These are phyloP conservation scores for Eupithecia abbreviata DNA, from an alignment of 2,888 invertebrate species.

Conservation along the genomic window DNA sequence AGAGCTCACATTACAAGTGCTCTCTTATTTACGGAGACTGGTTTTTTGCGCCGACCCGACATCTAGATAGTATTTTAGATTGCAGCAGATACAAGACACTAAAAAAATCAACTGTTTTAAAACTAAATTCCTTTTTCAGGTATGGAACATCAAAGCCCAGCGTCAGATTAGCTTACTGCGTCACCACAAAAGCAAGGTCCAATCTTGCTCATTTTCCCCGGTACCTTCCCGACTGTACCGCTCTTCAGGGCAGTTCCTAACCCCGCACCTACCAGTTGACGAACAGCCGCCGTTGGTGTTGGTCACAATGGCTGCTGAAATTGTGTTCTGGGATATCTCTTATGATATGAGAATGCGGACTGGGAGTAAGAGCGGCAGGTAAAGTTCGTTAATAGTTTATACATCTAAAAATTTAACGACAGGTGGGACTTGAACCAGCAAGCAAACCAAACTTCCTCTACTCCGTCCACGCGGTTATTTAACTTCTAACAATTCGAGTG, in stretches of 20 bases:
- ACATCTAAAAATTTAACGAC: background rate
- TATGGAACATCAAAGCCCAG: constrained; percentile 77
- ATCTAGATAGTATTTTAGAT: too few relatives aligned
- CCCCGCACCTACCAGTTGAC: constrained; percentile 45
- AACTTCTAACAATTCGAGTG: too few relatives aligned
- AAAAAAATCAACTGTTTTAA: too few relatives aligned
- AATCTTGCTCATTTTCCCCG: constrained; percentile 81
- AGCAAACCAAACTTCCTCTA: too few relatives aligned
- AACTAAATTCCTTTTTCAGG: constrained; percentile 53
- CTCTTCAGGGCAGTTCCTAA: constrained; percentile 45
- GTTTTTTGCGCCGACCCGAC: too few relatives aligned
- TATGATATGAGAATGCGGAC: constrained; percentile 61
- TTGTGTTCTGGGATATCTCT: constrained; percentile 84
- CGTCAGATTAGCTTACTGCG: constrained; percentile 69
- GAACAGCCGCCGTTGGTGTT: constrained; percentile 76
- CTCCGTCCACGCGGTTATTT: too few relatives aligned
- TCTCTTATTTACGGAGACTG: too few relatives aligned
- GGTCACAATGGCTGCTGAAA: constrained; percentile 83
- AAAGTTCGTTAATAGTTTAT: constrained; percentile 21
- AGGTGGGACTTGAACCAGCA: too few relatives aligned
- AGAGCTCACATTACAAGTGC: too few relatives aligned
- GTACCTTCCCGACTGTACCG: constrained; percentile 66
- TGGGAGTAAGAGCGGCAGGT: constrained; percentile 60
- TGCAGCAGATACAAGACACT: too few relatives aligned
- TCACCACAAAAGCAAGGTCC: constrained; percentile 82